Conservation (phyloP, 2,113 vertebrate species). For the Halcyon malimbica region DNA sequence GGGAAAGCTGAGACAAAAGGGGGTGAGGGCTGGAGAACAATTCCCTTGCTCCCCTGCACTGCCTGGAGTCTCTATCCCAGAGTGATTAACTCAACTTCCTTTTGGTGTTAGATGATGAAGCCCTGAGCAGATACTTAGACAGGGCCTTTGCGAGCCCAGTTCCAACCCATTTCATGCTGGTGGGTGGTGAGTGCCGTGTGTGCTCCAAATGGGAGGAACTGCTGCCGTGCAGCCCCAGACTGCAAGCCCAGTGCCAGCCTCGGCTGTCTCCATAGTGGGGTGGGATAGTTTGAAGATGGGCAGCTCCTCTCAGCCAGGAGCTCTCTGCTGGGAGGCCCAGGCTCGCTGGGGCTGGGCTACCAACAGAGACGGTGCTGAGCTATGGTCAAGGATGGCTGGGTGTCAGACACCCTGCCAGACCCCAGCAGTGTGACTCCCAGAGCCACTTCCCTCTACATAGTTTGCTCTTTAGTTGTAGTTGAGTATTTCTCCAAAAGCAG, state of each 20-base stretch:
- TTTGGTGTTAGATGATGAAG: background rate
- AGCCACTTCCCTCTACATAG: background rate
- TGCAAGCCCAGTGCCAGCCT: fast-evolving
- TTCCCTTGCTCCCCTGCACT: background rate
- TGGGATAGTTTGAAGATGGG: background rate
- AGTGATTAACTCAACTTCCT: background rate
- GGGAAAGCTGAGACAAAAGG: background rate
- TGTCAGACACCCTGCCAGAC: background rate
- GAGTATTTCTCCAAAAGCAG: background rate
- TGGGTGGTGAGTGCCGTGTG: background rate
- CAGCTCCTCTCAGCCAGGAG: background rate
- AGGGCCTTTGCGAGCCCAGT: background rate
- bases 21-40: fast-evolving
- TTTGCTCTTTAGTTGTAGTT: background rate
- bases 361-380: background rate
- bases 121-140: background rate
- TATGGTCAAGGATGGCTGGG: background rate
- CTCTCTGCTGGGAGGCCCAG: background rate
- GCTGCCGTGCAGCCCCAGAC: fast-evolving
- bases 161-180: background rate
- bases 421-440: background rate
- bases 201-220: background rate
- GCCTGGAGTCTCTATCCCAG: background rate
- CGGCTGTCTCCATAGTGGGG: background rate
- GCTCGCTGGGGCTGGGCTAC: background rate